Evolutionary conservation across 2,113 vertebrate genomes (phyloP).

Genomic region (Orcinus orca): DNA sequence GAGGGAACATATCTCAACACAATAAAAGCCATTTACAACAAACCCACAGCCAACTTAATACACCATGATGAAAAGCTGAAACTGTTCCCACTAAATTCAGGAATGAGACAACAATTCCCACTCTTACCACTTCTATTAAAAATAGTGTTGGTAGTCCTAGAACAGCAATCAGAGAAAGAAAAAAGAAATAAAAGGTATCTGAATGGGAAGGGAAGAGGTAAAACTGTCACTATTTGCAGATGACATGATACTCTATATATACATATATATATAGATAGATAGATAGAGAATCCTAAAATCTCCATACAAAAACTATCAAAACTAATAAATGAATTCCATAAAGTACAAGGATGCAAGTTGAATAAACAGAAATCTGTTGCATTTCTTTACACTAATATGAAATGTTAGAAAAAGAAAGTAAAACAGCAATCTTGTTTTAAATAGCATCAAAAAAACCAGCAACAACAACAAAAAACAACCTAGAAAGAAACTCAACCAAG

Average conservation of each 20-base stretch:
- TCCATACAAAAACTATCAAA: neutral
- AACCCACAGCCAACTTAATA: neutral
- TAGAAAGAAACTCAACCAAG: neutral
- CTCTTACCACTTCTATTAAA: neutral
- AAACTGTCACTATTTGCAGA: neutral
- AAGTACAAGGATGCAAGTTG: neutral
- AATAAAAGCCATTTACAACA: neutral
- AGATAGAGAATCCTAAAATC: neutral
- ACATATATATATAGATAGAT: too few relatives aligned
- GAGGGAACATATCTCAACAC: neutral
- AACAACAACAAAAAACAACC: neutral
- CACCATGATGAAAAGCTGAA: neutral
- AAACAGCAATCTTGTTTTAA: neutral
- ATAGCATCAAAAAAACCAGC: neutral
- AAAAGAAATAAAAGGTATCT: neutral
- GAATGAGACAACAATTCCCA: neutral
- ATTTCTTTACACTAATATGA: neutral
- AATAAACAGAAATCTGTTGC: neutral
- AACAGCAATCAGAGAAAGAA: neutral
- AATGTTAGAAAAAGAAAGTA: neutral
- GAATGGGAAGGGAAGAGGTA: neutral
- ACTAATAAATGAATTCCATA: neutral
- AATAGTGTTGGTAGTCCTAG: neutral
- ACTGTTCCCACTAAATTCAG: neutral
- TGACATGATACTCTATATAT: neutral